Conservation (phyloP, 2,113 vertebrate genomes). For the Ceyx cyanopectus region DNA sequence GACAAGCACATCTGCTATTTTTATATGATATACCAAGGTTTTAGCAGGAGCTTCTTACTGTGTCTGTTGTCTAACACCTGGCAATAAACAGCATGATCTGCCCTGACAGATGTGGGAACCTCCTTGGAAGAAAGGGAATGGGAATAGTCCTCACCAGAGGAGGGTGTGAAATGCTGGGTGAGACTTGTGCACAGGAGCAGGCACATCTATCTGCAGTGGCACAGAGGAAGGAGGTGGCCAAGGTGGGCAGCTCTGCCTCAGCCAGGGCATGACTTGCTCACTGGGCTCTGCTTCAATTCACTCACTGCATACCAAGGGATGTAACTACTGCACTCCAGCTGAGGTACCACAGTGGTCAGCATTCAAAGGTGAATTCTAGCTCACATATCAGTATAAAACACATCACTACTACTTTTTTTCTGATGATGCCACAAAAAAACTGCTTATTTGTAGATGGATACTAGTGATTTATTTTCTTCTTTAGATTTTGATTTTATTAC, state of each 20-base stretch:
- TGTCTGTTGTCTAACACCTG: not conserved
- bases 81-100: not conserved
- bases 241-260: not conserved
- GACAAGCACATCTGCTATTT: not conserved
- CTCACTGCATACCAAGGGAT: not conserved
- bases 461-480: not conserved
- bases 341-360: not conserved
- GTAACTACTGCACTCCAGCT: not conserved
- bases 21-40: not conserved
- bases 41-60: not conserved
- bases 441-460: not conserved
- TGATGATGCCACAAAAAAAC: not conserved
- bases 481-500: conserved; percentile 53
- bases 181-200: not conserved
- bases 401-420: not conserved
- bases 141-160: not conserved
- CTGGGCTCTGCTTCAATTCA: not conserved
- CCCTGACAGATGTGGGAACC: not conserved
- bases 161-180: not conserved
- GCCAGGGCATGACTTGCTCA: fast-evolving
- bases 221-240: not conserved
- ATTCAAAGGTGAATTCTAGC: not conserved
- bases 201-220: fast-evolving
- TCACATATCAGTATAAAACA: not conserved
- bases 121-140: not conserved